Percentiles rank a stretch among this genome's conserved stretches.
Evolutionary conservation across 2,113 vertebrate genomes (phyloP).

Genomic region (Porphyrio hochstetteri): DNA sequence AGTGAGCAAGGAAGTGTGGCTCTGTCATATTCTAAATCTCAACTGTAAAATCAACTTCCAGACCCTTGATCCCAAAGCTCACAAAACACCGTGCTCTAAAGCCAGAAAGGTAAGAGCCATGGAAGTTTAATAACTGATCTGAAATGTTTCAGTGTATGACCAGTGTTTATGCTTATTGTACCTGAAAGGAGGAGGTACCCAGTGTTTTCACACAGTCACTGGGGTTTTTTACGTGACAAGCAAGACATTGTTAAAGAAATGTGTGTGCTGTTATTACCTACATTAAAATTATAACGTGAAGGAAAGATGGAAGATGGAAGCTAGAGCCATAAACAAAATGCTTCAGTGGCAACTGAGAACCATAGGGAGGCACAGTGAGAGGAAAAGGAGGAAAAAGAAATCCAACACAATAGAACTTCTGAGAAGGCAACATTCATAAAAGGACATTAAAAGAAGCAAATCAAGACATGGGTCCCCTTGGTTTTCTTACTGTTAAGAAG

Average conservation of each 20-base stretch:
- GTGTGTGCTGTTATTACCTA: neutral
- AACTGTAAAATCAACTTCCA: neutral
- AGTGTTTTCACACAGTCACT: neutral
- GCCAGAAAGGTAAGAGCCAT: neutral
- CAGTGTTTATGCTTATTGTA: neutral
- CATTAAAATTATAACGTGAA: neutral
- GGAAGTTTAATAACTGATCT: constrained; percentile 1
- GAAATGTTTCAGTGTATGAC: neutral
- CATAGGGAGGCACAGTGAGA: neutral
- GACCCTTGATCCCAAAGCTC: neutral
- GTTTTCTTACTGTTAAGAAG: neutral
- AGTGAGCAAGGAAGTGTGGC: neutral
- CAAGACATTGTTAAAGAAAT: neutral
- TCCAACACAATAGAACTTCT: neutral
- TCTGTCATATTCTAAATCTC: neutral
- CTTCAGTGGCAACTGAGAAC: neutral
- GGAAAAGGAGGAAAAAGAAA: neutral
- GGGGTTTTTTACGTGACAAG: neutral
- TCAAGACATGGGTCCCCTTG: neutral
- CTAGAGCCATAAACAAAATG: neutral
- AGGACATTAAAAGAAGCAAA: neutral
- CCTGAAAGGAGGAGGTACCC: neutral
- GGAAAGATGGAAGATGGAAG: neutral
- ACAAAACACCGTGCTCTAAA: neutral
- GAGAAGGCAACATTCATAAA: neutral